These are phyloP conservation scores for Tupaia tana DNA, from an alignment of 2,113 vertebrate genomes.

Conservation along the genomic window DNA sequence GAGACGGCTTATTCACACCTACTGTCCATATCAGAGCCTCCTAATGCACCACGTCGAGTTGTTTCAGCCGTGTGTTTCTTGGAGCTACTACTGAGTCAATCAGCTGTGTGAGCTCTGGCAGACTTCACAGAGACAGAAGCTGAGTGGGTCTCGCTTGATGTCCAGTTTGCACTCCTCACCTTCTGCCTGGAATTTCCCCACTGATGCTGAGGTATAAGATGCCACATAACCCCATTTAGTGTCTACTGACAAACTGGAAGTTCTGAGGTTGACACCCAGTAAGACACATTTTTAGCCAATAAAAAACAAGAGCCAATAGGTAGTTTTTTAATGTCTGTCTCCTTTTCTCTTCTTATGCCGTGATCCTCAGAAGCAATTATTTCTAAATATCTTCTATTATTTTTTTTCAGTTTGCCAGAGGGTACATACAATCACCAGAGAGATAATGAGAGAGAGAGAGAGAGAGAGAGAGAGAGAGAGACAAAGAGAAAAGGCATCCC, in stretches of 20 bases:
- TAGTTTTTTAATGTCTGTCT: not conserved
- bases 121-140: not conserved
- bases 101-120: not conserved
- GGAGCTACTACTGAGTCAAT: not conserved
- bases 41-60: not conserved
- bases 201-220: not conserved
- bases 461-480: no score
- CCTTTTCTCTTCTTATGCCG: not conserved
- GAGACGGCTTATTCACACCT: not conserved
- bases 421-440: no score
- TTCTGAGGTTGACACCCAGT: not conserved
- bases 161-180: fast-evolving
- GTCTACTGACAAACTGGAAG: not conserved
- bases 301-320: not conserved
- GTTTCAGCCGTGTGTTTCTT: not conserved
- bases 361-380: not conserved
- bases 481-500: no score
- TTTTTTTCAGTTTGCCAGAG: not conserved
- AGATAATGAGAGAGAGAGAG: no score
- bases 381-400: not conserved
- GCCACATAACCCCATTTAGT: fast-evolving
- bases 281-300: not conserved
- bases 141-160: not conserved
- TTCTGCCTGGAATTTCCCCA: not conserved
- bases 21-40: not conserved